Percentiles rank a stretch among this genome's conserved stretches.
phyloP scores from a whole-genome alignment of 2,888 invertebrate species.

The Microplitis deprimator region DNA sequence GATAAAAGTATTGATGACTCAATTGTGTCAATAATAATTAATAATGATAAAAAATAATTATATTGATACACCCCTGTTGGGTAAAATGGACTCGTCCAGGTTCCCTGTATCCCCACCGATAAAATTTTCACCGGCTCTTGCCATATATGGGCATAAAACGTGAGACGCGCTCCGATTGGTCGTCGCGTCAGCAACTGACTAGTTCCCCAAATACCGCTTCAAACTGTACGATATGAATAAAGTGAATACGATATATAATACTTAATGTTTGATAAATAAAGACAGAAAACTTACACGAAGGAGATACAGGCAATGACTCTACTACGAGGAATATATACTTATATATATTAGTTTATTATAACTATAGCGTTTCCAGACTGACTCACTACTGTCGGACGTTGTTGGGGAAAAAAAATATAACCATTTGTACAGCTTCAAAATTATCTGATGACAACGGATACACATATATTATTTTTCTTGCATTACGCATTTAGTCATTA shows the following conservation, averaged over 20 bases:
- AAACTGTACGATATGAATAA: slow-evolving; percentile 62
- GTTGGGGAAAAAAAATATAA: slow-evolving; percentile 16
- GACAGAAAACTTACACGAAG: background rate
- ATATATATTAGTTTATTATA: slow-evolving; percentile 10
- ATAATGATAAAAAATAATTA: slow-evolving; percentile 3
- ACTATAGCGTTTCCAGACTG: slow-evolving; percentile 28
- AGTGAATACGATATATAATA: background rate
- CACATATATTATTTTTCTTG: slow-evolving; percentile 5
- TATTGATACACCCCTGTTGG: slow-evolving; percentile 50
- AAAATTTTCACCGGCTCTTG: slow-evolving; percentile 77
- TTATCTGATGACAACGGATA: slow-evolving; percentile 13
- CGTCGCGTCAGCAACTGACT: slow-evolving; percentile 74
- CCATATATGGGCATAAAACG: slow-evolving; percentile 89
- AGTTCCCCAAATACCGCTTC: slow-evolving; percentile 72
- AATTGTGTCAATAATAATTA: slow-evolving; percentile 1
- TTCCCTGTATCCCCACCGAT: slow-evolving; percentile 70
- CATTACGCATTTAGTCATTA: background rate
- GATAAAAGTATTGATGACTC: slow-evolving; percentile 4
- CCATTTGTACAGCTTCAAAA: slow-evolving; percentile 12
- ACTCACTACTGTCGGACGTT: slow-evolving; percentile 24
- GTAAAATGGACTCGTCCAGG: slow-evolving; percentile 65
- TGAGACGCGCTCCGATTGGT: slow-evolving; percentile 79
- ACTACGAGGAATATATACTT: slow-evolving; percentile 18
- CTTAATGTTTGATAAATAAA: background rate
- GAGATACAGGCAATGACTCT: slow-evolving; percentile 23